These are phyloP conservation scores for Gobionotothen gibberifrons DNA, from an alignment of 2,797 vertebrate species.

Conservation along the genomic window DNA sequence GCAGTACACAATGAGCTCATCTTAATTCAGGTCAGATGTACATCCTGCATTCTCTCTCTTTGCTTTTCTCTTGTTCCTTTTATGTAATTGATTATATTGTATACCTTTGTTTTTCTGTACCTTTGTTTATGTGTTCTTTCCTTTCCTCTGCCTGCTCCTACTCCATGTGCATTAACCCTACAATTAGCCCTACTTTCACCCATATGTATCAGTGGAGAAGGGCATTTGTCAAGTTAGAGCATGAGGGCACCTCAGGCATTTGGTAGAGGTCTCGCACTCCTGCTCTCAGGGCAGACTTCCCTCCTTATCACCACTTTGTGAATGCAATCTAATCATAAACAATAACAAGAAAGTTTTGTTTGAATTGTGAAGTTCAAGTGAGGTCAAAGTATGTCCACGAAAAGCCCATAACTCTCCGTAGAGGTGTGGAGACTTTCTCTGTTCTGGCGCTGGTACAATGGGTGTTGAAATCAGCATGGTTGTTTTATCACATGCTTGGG, in stretches of 20 bases:
- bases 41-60: constrained; percentile 77
- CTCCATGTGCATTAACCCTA: constrained; percentile 10
- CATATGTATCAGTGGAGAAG: constrained; percentile 23
- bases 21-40: constrained; percentile 91
- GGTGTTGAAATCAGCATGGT: constrained; percentile 38
- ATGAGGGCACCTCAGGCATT: constrained; percentile 45
- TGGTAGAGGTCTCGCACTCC: constrained; percentile 35
- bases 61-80: constrained; percentile 50
- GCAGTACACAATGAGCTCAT: constrained; percentile 91
- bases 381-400: constrained; percentile 57
- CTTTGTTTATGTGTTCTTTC: constrained; percentile 32
- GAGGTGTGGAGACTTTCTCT: constrained; percentile 34
- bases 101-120: constrained; percentile 45
- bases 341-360: constrained; percentile 72
- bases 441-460: constrained; percentile 36
- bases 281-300: constrained; percentile 43
- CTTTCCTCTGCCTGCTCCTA: constrained; percentile 28
- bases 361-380: constrained; percentile 49
- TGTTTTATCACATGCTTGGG: constrained; percentile 29
- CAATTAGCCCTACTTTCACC: not conserved
- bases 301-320: constrained; percentile 59
- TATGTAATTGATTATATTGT: constrained; percentile 57
- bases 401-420: constrained; percentile 35
- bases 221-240: constrained; percentile 38
- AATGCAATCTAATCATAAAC: constrained; percentile 72